Base-by-base conservation (phyloP, 1,140 invertebrate species). In the Branchinecta lynchi region DNA sequence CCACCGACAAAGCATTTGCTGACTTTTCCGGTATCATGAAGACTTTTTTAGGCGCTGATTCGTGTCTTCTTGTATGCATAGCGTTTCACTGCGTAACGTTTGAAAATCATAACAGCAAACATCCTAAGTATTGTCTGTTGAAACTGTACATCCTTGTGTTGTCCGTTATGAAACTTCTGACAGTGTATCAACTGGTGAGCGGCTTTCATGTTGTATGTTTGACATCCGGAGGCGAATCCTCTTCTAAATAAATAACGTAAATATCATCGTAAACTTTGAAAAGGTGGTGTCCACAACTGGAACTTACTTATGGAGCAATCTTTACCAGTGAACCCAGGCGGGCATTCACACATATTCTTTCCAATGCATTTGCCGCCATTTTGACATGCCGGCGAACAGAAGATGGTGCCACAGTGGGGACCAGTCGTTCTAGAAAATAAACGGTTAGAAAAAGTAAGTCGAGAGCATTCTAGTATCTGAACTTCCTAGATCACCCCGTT, bases 291-390 rank as follows among this genome's bases (percentile, higher is more conserved):
- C 51, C 12, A 6, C 6, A 60, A 15, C 17, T 60, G 17, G 51
- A 60, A 60, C 51, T 60, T 60, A 60, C 51, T 60, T 60, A 20
- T 15, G 12, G 51, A 60, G 17, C 51, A 60, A 60, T 60, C 51
- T 12, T 60, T 60, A 3, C 51, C 51, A 6, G 12, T 60, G 17
- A 60, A 60, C 51, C 51, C 51, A 60, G 51, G 51, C 17, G 51
- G 51, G 17, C 51, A 60, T 12, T 60, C 51, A 20, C 51, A 60
- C 51, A 1, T 60, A 20, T 60, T 60, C 51, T 60, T 60, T 60
- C 17, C 17, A 20, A 15, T 60, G 51, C 51, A 60, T 15, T 15
- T 60, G 2, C 51, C 51, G 17, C 51, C 51, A 60, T 60, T 60
- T 20, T 60, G 51, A 60, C 51, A 60, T 15, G 51, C 51, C 12